A percentile compares a stretch with the other conserved stretches of the same genome.
phyloP scores from a whole-genome alignment of 2,888 invertebrate species.

The Thymelicus sylvestris region DNA sequence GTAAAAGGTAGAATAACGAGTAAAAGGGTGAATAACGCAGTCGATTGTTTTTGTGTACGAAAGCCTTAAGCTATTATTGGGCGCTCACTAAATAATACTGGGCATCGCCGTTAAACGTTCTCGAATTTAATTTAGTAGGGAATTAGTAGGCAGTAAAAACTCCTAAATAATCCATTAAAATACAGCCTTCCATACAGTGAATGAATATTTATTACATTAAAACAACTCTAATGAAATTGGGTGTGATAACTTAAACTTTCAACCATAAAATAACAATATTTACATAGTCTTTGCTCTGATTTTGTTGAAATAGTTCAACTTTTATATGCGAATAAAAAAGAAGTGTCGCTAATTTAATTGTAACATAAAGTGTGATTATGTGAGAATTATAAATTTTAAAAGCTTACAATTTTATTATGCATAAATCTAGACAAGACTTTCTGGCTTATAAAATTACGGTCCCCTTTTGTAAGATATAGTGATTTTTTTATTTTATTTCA shows the following conservation, averaged over 20 bases:
- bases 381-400: too few species aligned
- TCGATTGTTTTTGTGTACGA: conserved; percentile 15
- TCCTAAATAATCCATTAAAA: conserved; percentile 32
- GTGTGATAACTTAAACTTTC: conserved; percentile 7
- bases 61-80: conserved; percentile 27
- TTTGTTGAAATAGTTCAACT: background rate
- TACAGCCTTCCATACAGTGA: conserved; percentile 27
- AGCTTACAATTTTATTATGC: too few species aligned
- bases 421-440: too few species aligned
- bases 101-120: conserved; percentile 31
- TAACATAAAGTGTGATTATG: too few species aligned
- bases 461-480: too few species aligned
- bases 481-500: too few species aligned
- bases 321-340: background rate
- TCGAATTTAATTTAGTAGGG: conserved; percentile 33
- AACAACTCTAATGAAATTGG: conserved; percentile 1
- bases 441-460: too few species aligned
- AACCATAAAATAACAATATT: background rate
- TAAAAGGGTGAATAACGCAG: too few species aligned
- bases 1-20: too few species aligned
- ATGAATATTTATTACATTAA: conserved; percentile 35
- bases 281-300: background rate
- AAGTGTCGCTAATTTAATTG: too few species aligned
- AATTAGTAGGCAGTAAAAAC: conserved; percentile 34
- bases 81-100: conserved; percentile 34